Conservation (phyloP, 2,797 vertebrate genomes). For the Poeciliopsis turneri region DNA sequence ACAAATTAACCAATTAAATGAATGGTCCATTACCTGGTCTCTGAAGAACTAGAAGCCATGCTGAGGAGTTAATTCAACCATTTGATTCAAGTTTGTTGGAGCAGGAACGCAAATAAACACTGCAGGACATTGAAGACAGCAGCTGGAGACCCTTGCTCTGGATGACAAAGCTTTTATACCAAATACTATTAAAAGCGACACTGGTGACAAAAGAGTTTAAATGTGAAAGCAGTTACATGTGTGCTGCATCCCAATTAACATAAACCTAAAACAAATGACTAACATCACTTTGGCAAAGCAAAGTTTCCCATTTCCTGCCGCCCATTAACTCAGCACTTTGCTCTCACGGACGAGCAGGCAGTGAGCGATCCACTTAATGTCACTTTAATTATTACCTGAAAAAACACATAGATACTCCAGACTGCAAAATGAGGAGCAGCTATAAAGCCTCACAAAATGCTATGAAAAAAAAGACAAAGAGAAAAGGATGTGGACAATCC, state of each 20-base stretch:
- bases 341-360: conserved; percentile 50
- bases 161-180: conserved; percentile 20
- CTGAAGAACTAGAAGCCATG: not conserved
- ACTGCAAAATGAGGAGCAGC: conserved; percentile 36
- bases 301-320: conserved; percentile 50
- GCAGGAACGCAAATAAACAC: not conserved
- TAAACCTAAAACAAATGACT: conserved; percentile 35
- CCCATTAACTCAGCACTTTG: conserved; percentile 46
- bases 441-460: conserved; percentile 23
- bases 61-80: conserved; percentile 12
- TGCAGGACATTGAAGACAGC: conserved; percentile 12
- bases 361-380: conserved; percentile 41
- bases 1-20: conserved; percentile 1
- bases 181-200: conserved; percentile 36
- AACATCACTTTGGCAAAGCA: conserved; percentile 23
- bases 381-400: conserved; percentile 58
- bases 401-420: conserved; percentile 33
- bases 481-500: not conserved
- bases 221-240: conserved; percentile 38
- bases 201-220: conserved; percentile 54
- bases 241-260: conserved; percentile 32
- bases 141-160: conserved; percentile 19
- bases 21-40: not conserved
- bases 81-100: conserved; percentile 5
- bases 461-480: conserved; percentile 3